Percentiles rank a stretch among this genome's conserved stretches.
phyloP scores from a whole-genome alignment of 2,888 invertebrate genomes.

The Neocrepidodera transversa region DNA sequence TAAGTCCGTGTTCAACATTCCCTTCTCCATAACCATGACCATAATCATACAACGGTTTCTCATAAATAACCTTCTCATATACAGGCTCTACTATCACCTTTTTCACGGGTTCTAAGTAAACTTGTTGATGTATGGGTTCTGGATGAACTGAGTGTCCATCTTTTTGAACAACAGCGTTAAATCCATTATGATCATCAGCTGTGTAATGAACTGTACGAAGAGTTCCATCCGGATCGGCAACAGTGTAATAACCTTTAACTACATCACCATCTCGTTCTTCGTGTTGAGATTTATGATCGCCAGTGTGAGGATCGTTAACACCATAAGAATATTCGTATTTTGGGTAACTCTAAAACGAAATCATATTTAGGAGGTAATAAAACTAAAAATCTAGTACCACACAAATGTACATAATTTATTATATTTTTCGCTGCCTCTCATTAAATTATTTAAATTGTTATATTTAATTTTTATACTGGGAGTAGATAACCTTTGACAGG shows the following conservation, averaged over 20 bases:
- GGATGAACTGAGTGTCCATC: constrained; percentile 42
- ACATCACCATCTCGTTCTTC: constrained; percentile 65
- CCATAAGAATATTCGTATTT: constrained; percentile 62
- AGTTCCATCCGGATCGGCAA: constrained; percentile 68
- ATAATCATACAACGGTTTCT: constrained; percentile 9
- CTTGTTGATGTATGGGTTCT: constrained; percentile 15
- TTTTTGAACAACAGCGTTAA: constrained; percentile 61
- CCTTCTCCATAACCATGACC: constrained; percentile 3
- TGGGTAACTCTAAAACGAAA: constrained; percentile 40
- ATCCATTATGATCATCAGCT: constrained; percentile 66
- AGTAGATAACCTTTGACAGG: too few relatives aligned
- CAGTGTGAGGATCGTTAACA: constrained; percentile 66
- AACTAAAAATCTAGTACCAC: too few relatives aligned
- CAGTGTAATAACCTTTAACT: constrained; percentile 68
- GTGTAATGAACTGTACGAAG: constrained; percentile 69
- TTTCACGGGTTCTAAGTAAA: constrained; percentile 17
- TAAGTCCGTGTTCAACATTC: constrained; percentile 3
- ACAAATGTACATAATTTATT: too few relatives aligned
- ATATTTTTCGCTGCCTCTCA: too few relatives aligned
- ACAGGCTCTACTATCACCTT: constrained; percentile 25
- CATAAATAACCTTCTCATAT: constrained; percentile 20
- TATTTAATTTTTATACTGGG: too few relatives aligned
- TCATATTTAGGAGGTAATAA: neutral
- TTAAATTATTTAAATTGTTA: too few relatives aligned
- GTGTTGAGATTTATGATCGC: constrained; percentile 64